Base-by-base conservation (phyloP, 1,140 invertebrate genomes). In the Glossosoma conforme region DNA sequence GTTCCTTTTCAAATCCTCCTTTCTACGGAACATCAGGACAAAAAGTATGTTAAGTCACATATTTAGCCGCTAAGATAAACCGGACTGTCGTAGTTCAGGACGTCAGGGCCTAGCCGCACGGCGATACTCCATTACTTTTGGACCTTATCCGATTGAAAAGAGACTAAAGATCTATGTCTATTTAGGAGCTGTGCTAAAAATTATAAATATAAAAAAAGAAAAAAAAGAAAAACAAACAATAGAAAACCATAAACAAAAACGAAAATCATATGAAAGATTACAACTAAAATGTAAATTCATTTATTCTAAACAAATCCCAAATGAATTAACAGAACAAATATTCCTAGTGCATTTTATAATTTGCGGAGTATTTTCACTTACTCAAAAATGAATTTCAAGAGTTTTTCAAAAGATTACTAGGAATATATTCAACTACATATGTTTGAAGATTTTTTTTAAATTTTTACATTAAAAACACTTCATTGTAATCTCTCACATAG, bases 1-100 rank as follows among this genome's bases (percentile, higher is more conserved):
- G 38, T 58, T 58, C 47, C 56, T 15, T 58, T 58, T 53, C 46
- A 58, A 48, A 22, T 58, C 56, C 20, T 53, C 56, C 42, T 58
- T 58, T 56, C 54, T 56, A 52, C 41, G 44, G n/a, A 44, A 41
- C 41, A 52, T 45, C 22, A 30, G 43, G 35, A 56, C 32, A 49
- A 56, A 56, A 56, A 15, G 38, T 42, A 38, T 42, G 40, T 17
- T 15, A 33, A 11, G 32, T 33, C 3, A 30, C n/a, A n/a, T n/a
- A n/a, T n/a, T n/a, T n/a, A n/a, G n/a, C n/a, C n/a, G n/a, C n/a
- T n/a, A n/a, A n/a, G n/a, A 44, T 40, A 49, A 24, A 57, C 45
- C 45, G 45, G 55, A 53, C 50, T 53, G 48, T 38, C 35, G n/a
- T n/a, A n/a, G 43, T 50, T 45, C 50, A 52, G 46, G 50, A 53